These are phyloP conservation scores for Dicaeum eximium DNA, from an alignment of 2,113 vertebrate species.

Conservation along the genomic window DNA sequence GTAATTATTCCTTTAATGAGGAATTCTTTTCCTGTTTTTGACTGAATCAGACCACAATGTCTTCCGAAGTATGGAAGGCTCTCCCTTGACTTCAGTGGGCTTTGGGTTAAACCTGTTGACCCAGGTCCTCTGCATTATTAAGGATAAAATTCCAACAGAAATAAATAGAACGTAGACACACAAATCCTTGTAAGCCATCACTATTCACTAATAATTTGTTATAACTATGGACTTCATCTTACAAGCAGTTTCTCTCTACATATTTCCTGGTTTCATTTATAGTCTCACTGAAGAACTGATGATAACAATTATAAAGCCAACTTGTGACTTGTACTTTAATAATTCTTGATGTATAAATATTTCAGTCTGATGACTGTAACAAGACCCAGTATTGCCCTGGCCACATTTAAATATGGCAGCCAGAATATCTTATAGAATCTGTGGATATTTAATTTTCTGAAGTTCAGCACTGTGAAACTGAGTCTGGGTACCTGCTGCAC, in stretches of 20 bases:
- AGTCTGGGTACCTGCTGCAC: background rate
- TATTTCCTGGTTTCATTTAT: background rate
- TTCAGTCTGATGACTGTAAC: background rate
- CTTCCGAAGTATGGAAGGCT: background rate
- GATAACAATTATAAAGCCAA: background rate
- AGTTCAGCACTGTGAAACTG: background rate
- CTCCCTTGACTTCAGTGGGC: background rate
- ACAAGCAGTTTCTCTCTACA: background rate
- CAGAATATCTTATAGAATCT: background rate
- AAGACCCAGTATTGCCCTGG: background rate
- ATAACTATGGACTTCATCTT: background rate
- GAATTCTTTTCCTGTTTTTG: background rate
- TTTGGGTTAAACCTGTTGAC: background rate
- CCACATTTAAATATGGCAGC: background rate
- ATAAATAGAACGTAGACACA: background rate
- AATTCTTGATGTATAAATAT: background rate
- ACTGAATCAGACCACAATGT: background rate
- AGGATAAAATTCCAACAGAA: background rate
- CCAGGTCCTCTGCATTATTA: background rate
- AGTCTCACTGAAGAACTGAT: background rate
- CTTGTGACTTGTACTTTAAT: background rate
- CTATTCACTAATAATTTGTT: background rate
- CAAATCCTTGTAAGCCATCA: background rate
- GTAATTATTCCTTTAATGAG: background rate
- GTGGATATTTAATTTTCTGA: background rate